Evolutionary conservation across 2,888 invertebrate genomes (phyloP), one percentile per base, ranked within the genome.

Genomic region (Formica aserva): DNA sequence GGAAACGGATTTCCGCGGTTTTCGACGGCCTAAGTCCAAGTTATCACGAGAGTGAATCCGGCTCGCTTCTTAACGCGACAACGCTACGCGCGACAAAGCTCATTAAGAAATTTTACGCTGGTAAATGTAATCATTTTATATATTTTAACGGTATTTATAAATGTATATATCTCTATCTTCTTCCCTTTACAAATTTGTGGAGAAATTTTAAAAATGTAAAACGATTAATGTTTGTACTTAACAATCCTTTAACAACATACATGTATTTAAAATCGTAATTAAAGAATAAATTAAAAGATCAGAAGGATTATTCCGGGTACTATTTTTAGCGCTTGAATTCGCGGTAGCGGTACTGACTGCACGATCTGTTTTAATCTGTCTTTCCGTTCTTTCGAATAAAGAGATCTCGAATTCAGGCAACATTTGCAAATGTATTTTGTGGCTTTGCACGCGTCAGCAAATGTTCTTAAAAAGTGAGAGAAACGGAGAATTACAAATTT

Each of bases 1-100:
- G 87, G 86, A 87, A 90, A 90, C 90, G 90, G 90, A 90, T 90
- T 90, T 90, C 90, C 90, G 90, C 67, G 87, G 85, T 87, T 90
- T 86, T 55, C 75, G 69, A 15, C 66, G 76, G 41, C 35, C 75
- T 76, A 66, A 76, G 86, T 81, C 86, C 84, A 82, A 90, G 84
- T 89, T 87, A 67, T 71, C n/a, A 52, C 55, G 65, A 82, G 38
- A 41, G 84, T 86, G 80, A 83, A 88, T 82, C 85, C 84, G 67
- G 60, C 72, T 65, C 69, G 81, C 74, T 71, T 76, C 66, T 80
- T 83, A 80, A 76, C 62, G 55, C 69, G 86, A 84, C 81, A 81
- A 80, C 62, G 77, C 69, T 71, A 86, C 83, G 78, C 65, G 77
- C 69, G 71, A 86, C 83, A 75, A 81, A 62, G 66, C 77, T 74